Percentiles rank a stretch among this genome's conserved stretches.
Conservation (phyloP, 2,888 invertebrate species). For the Polydrusus cervinus region DNA sequence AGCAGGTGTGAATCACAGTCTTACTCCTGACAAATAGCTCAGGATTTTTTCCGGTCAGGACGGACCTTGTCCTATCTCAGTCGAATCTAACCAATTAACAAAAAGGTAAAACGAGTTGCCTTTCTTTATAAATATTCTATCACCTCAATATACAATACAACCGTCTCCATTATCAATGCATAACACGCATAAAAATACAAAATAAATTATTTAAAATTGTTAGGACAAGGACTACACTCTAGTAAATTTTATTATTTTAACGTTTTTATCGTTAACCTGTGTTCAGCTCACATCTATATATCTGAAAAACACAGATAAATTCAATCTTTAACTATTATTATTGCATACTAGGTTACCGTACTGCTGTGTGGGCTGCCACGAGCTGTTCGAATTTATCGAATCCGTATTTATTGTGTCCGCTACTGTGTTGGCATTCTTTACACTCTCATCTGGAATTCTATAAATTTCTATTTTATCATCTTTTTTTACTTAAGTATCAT, state of each 20-base stretch:
- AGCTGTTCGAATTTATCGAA: slow-evolving; percentile 70
- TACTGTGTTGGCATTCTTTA: slow-evolving; percentile 70
- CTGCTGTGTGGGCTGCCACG: slow-evolving; percentile 69
- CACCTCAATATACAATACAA: slow-evolving; percentile 56
- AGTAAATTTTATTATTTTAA: slow-evolving; percentile 55
- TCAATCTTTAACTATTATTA: slow-evolving; percentile 65
- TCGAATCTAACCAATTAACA: slow-evolving; percentile 55
- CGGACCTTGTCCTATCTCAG: slow-evolving; percentile 51
- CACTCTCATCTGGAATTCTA: slow-evolving; percentile 69
- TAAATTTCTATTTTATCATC: slow-evolving; percentile 52
- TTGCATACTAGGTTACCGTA: slow-evolving; percentile 66
- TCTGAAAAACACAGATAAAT: slow-evolving; percentile 67
- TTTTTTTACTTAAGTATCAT: slow-evolving; percentile 32
- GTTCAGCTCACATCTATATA: slow-evolving; percentile 69
- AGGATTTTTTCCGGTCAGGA: slow-evolving; percentile 43
- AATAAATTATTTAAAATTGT: slow-evolving; percentile 56
- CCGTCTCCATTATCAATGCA: slow-evolving; percentile 51
- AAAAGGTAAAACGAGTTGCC: slow-evolving; percentile 52
- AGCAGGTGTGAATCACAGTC: slow-evolving; percentile 1
- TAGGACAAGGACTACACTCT: slow-evolving; percentile 63
- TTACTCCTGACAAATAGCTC: neutral
- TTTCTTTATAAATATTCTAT: slow-evolving; percentile 52
- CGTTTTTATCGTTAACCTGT: slow-evolving; percentile 38
- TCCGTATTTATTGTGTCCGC: slow-evolving; percentile 68
- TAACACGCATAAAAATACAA: slow-evolving; percentile 52